Percentiles rank a stretch among this genome's conserved stretches.
These are phyloP conservation scores for Megalonaias nervosa DNA, from an alignment of 1,140 invertebrate species.

Conservation along the genomic window DNA sequence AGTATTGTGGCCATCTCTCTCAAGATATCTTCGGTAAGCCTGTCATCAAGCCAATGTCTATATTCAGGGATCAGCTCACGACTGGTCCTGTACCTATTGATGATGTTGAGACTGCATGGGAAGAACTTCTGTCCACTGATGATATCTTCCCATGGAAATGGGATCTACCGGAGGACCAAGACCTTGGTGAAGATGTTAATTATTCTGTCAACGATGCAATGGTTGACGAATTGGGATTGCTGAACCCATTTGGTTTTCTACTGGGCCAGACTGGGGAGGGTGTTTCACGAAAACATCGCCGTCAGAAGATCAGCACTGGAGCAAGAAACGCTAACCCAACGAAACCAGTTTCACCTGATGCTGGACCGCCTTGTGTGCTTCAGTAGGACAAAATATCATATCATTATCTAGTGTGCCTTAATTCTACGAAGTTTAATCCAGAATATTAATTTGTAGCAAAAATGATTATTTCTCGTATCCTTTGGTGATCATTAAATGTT, in stretches of 20 bases:
- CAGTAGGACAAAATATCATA: no score
- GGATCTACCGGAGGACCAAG: not conserved
- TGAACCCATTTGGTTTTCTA: conserved; percentile 32
- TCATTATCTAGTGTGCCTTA: no score
- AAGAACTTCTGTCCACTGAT: not conserved
- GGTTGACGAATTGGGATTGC: conserved; percentile 28
- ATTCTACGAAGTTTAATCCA: no score
- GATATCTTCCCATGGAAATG: conserved; percentile 4
- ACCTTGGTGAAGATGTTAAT: conserved; percentile 11
- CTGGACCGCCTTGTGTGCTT: no score
- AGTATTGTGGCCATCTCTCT: conserved; percentile 27
- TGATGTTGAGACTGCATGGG: conserved; percentile 20
- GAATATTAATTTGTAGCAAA: no score
- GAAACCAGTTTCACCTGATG: no score
- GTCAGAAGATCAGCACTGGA: not conserved
- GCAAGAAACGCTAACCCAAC: no score
- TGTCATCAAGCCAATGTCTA: conserved; percentile 32
- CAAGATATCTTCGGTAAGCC: conserved; percentile 10
- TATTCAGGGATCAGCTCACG: conserved; percentile 21
- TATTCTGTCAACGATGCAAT: conserved; percentile 31
- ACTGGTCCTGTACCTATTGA: conserved; percentile 12
- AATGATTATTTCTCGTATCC: no score
- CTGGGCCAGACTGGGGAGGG: conserved; percentile 18
- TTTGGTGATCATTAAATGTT: no score
- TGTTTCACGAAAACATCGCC: conserved; percentile 21